phyloP scores from a whole-genome alignment of 2,797 vertebrate genomes.

The Chrysocyon brachyurus region DNA sequence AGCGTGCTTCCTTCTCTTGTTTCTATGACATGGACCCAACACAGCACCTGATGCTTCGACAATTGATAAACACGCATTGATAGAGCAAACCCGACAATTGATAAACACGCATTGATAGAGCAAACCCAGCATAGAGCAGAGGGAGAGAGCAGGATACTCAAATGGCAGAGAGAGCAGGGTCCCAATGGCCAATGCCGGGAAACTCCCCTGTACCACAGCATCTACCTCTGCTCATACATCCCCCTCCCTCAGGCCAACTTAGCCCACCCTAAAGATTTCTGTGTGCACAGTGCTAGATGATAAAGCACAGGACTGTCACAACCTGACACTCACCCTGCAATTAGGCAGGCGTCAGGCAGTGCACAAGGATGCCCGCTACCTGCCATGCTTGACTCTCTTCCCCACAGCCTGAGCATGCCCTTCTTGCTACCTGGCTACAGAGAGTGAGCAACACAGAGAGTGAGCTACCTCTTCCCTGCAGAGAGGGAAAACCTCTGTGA shows the following conservation, averaged over 20 bases:
- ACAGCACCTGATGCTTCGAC: not conserved
- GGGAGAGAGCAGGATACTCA: no score
- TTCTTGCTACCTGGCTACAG: accelerated
- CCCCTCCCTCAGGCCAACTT: no score
- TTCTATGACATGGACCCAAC: accelerated
- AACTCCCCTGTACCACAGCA: accelerated
- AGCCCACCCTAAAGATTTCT: not conserved
- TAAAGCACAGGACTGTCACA: accelerated
- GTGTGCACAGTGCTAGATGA: accelerated
- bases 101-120: not conserved
- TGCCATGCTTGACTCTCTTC: accelerated
- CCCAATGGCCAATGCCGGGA: accelerated
- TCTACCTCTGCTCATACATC: not conserved
- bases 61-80: accelerated
- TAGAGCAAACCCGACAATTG: not conserved
- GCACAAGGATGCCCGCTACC: not conserved
- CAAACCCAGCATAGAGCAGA: no score
- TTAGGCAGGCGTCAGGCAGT: not conserved
- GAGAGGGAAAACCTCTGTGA: not conserved
- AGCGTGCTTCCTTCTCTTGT: accelerated
- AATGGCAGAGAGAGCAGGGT: not conserved
- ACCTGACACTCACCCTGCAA: not conserved
- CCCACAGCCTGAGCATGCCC: no score
- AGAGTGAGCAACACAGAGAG: no score
- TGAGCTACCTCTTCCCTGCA: no score